Base-by-base conservation (phyloP, 2,113 vertebrate species). In the Paraplagusia blochii region DNA sequence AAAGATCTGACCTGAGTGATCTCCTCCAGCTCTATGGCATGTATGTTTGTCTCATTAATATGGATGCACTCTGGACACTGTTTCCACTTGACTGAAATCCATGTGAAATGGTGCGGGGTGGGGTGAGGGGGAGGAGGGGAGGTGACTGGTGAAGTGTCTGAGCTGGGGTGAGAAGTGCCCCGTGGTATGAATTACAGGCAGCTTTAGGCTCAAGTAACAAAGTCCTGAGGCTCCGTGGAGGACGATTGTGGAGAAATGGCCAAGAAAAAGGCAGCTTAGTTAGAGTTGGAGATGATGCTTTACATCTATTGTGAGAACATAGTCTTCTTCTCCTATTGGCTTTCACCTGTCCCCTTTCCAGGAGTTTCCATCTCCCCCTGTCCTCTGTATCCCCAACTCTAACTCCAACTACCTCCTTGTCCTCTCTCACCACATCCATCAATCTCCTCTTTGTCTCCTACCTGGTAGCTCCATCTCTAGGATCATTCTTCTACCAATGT, bases 21-120 rank as follows among this genome's bases (percentile, higher is more conserved):
- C 50, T 39, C 59, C 51, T 47, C 51, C 54, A 67, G 56, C 71
- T 53, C 74, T 48, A 12, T 22, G 53, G 49, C 58, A 63, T 63
- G 47, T 18, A 58, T 39, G 19, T 60, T 58, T 42, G 38, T 58
- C 36, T 54, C 69, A 81, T 82, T 43, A 79, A 80, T 78, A 74
- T 69, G 54, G 29, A 42, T 34, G 53, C 18, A 16, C 45, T 9
- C 44, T 69, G 51, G 60, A 78, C 72, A 73, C 19, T 53, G 53
- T 53, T 54, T 66, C 44, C 66, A 40, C 19, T 39, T 46, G 42
- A 44, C 56, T 53, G 29, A 46, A 63, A 58, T 44, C 38, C 8
- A 42, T 40, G 38, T 60, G 57, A 48, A 46, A n/a, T 36, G 48
- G 8, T 22, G 53, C 53, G 39, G 44, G n/a, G n/a, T n/a, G n/a